Evolutionary conservation across 2,113 vertebrate species (phyloP).

Genomic region (Colaptes auratus): DNA sequence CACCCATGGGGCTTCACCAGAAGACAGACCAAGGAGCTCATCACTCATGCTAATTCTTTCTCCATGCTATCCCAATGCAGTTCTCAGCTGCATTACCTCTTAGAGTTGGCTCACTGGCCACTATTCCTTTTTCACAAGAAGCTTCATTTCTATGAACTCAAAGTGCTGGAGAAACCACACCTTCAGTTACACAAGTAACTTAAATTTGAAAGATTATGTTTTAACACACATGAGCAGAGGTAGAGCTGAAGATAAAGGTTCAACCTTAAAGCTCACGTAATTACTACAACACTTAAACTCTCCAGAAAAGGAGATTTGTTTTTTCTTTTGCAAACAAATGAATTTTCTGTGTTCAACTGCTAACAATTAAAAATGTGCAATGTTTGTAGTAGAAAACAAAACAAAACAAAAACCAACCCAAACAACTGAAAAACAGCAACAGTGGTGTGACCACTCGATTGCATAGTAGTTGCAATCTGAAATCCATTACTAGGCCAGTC

Average conservation of each 20-base stretch:
- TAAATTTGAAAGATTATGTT: background rate
- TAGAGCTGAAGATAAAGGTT: background rate
- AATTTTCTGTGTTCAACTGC: background rate
- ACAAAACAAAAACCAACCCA: background rate
- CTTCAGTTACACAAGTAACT: background rate
- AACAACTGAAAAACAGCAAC: background rate
- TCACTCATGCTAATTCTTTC: background rate
- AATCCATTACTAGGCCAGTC: background rate
- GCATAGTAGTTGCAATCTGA: background rate
- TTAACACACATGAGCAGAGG: accelerated
- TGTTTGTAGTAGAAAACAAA: background rate
- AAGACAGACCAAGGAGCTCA: background rate
- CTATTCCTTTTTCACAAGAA: background rate
- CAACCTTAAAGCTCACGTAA: background rate
- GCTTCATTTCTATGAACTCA: background rate
- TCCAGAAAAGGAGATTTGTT: background rate
- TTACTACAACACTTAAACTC: background rate
- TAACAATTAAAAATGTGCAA: background rate
- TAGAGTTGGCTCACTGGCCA: background rate
- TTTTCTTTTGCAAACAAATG: background rate
- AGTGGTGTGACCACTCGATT: background rate
- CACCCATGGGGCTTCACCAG: background rate
- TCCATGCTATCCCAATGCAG: background rate
- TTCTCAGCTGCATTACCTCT: background rate
- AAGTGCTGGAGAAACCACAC: background rate